Conservation (phyloP, 2,113 vertebrate genomes). For the Rafetus swinhoei region DNA sequence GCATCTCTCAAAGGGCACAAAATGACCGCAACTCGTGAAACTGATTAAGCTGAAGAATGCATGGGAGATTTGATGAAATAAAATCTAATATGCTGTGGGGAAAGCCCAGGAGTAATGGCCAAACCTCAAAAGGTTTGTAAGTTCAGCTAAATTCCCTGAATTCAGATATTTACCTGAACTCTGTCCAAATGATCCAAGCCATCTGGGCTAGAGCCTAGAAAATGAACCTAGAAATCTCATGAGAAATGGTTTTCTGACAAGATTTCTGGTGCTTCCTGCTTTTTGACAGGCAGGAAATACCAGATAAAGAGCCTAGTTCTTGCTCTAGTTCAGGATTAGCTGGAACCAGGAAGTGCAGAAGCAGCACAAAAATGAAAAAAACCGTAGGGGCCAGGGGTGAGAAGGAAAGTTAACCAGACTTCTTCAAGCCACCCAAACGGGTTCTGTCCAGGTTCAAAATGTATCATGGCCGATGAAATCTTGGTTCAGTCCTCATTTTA, state of each 20-base stretch:
- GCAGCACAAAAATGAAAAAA: neutral
- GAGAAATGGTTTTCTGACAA: constrained; percentile 16
- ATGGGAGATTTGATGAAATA: neutral
- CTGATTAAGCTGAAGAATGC: neutral
- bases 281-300: constrained; percentile 44
- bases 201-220: neutral
- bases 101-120: neutral
- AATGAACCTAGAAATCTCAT: neutral
- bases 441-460: neutral
- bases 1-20: neutral
- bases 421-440: neutral
- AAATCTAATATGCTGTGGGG: neutral
- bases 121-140: neutral
- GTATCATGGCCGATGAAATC: neutral
- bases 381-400: neutral
- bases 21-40: neutral
- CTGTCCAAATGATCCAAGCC: neutral
- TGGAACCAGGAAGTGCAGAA: neutral
- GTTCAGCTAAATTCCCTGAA: neutral
- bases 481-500: neutral
- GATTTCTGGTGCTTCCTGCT: constrained; percentile 29
- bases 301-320: constrained; percentile 3
- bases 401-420: neutral
- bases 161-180: neutral
- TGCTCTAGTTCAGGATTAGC: neutral